Evolutionary conservation across 2,113 vertebrate species (phyloP).

Genomic region (Cheirogaleus medius): DNA sequence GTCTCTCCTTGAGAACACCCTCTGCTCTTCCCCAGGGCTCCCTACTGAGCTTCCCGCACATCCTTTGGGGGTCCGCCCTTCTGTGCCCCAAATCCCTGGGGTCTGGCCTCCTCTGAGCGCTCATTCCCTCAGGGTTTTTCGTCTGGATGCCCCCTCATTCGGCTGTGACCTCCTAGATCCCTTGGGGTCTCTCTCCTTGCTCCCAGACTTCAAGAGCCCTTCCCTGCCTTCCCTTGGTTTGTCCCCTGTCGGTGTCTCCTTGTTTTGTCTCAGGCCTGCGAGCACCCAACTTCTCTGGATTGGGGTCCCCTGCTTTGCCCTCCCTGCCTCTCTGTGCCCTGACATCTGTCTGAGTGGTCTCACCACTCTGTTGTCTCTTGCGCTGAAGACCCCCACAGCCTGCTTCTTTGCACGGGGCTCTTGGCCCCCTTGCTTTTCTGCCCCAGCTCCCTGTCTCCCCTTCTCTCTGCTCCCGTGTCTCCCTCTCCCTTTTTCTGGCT

Average conservation of each 20-base stretch:
- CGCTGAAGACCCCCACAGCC: neutral
- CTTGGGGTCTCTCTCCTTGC: neutral
- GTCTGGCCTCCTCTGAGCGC: neutral
- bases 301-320: constrained; percentile 19
- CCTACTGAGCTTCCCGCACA: constrained; percentile 1
- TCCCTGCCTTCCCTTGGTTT: constrained; percentile 8
- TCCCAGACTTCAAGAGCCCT: neutral
- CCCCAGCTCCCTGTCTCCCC: neutral
- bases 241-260: constrained; percentile 40
- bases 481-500: constrained; percentile 73
- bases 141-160: neutral
- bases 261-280: constrained; percentile 21
- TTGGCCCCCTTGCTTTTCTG: constrained; percentile 22
- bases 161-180: neutral
- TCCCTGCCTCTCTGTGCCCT: constrained; percentile 9
- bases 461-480: constrained; percentile 59
- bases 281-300: neutral
- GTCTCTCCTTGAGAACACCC: neutral
- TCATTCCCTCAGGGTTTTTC: neutral
- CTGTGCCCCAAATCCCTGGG: neutral
- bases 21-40: neutral
- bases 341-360: constrained; percentile 20
- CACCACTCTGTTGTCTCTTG: neutral
- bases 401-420: constrained; percentile 24
- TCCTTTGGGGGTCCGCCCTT: constrained; percentile 9